These are phyloP conservation scores for Adela reaumurella DNA, from an alignment of 2,888 invertebrate species.

Conservation along the genomic window DNA sequence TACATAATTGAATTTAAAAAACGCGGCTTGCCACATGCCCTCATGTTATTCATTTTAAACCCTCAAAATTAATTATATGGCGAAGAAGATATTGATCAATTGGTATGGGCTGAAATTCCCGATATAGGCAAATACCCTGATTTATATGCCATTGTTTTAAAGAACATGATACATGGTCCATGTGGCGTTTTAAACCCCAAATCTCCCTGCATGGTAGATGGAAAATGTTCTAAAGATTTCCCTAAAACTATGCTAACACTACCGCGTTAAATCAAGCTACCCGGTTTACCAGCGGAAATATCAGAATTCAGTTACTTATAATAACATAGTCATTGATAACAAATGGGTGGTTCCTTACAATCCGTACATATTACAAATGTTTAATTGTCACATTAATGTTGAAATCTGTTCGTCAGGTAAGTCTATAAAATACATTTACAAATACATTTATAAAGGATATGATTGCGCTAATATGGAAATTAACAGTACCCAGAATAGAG, in stretches of 20 bases:
- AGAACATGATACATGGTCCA: constrained; percentile 12
- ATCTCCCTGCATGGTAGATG: constrained; percentile 16
- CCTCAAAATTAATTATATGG: too few species aligned
- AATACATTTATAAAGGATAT: constrained; percentile 16
- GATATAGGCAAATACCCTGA: too few species aligned
- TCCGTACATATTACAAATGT: constrained; percentile 5
- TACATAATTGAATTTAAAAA: too few species aligned
- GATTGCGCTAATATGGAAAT: constrained; percentile 10
- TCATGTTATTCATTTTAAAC: too few species aligned
- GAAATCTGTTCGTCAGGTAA: constrained; percentile 19
- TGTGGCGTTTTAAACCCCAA: constrained; percentile 9
- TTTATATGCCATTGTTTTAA: too few species aligned
- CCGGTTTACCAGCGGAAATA: too few species aligned
- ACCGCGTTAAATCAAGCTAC: constrained; percentile 12
- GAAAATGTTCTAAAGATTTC: constrained; percentile 23
- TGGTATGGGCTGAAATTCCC: too few species aligned
- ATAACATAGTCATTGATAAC: too few species aligned
- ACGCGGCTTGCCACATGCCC: too few species aligned
- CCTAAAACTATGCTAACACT: constrained; percentile 13
- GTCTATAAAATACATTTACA: constrained; percentile 24
- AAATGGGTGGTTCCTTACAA: constrained; percentile 1
- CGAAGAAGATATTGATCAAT: too few species aligned
- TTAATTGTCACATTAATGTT: constrained; percentile 22
- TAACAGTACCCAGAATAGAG: too few species aligned
- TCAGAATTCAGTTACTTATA: too few species aligned